phyloP scores from a whole-genome alignment of 2,797 vertebrate species.

The Acestrorhynchus altus region DNA sequence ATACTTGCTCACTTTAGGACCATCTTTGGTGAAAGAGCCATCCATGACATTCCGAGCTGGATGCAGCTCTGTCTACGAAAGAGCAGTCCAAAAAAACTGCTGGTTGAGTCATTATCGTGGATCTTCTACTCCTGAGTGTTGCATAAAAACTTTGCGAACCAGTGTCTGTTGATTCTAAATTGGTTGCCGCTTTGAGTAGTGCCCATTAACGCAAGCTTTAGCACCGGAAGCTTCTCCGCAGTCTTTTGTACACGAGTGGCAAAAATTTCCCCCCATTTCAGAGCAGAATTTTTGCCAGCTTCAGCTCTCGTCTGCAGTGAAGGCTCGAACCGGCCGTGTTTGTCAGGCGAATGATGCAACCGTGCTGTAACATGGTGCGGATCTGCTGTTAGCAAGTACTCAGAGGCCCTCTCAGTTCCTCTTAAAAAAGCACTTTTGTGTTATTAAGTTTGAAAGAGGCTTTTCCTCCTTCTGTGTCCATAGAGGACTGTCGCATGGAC shows the following conservation, averaged over 20 bases:
- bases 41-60: background rate
- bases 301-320: constrained; percentile 85
- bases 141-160: constrained; percentile 65
- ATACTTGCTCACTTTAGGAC: background rate
- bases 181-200: constrained; percentile 72
- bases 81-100: background rate
- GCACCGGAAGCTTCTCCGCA: constrained; percentile 79
- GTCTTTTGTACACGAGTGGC: constrained; percentile 72
- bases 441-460: constrained; percentile 79
- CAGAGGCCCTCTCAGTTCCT: constrained; percentile 81
- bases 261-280: constrained; percentile 81
- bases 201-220: constrained; percentile 76
- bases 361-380: constrained; percentile 82
- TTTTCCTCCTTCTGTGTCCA: constrained; percentile 65
- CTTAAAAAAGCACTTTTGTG: constrained; percentile 77
- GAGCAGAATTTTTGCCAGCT: constrained; percentile 83
- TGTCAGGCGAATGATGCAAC: constrained; percentile 85
- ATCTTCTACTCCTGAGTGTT: constrained; percentile 15
- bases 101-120: background rate
- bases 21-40: background rate
- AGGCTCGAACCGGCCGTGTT: constrained; percentile 78
- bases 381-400: constrained; percentile 80
- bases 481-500: constrained; percentile 53
- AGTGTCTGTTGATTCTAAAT: constrained; percentile 64
- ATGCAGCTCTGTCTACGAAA: background rate